Conservation (phyloP, 1,140 invertebrate genomes). For the Drosophila tristis region DNA sequence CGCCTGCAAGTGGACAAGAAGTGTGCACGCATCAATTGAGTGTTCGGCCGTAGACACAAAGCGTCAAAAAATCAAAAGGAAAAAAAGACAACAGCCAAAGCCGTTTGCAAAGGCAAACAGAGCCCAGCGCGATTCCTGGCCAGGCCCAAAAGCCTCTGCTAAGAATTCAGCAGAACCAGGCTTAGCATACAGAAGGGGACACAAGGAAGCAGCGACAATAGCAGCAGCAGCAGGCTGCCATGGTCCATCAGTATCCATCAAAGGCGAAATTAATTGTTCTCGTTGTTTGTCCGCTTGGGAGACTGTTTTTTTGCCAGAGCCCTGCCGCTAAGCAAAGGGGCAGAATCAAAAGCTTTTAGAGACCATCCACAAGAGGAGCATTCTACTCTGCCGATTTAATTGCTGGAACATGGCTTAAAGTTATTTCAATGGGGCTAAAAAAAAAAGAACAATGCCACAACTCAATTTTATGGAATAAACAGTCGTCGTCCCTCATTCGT, state of each 20-base stretch:
- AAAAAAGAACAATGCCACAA: slow-evolving; percentile 18
- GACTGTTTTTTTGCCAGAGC: slow-evolving; percentile 7
- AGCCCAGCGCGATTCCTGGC: slow-evolving; percentile 15
- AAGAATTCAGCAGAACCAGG: background rate
- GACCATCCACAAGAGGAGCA: background rate
- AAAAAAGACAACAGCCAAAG: slow-evolving; percentile 29
- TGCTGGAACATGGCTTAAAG: slow-evolving; percentile 28
- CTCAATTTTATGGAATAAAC: slow-evolving; percentile 49
- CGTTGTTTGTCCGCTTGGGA: slow-evolving; percentile 39
- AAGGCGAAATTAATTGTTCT: slow-evolving; percentile 70
- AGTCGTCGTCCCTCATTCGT: slow-evolving; percentile 15
- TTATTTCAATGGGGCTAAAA: slow-evolving; percentile 10
- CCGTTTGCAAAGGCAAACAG: slow-evolving; percentile 21
- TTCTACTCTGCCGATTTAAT: slow-evolving; percentile 15
- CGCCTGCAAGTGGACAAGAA: slow-evolving; percentile 67
- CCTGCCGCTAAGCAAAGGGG: background rate
- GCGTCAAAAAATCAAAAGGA: slow-evolving; percentile 28
- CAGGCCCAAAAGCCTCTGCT: slow-evolving; percentile 8
- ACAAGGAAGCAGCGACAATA: background rate
- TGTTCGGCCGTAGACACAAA: slow-evolving; percentile 26
- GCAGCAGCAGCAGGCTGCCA: background rate
- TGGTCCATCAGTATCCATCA: slow-evolving; percentile 49
- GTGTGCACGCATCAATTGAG: slow-evolving; percentile 41
- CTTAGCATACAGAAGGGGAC: background rate
- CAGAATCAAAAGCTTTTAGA: slow-evolving; percentile 26